These are phyloP conservation scores for Disparrhopalites patrizii DNA, from an alignment of 2,888 invertebrate genomes.

Conservation along the genomic window DNA sequence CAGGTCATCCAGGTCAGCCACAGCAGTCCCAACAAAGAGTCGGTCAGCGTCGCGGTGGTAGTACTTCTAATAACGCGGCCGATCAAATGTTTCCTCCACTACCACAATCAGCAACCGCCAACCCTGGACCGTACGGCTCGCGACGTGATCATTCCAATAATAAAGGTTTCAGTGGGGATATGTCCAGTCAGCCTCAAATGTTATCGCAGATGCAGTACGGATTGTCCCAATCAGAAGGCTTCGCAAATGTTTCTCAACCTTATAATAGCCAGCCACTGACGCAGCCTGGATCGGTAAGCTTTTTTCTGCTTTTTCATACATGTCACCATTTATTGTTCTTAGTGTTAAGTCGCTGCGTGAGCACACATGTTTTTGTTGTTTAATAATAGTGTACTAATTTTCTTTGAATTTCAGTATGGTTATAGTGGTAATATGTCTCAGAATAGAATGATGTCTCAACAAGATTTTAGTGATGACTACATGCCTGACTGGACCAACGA, in stretches of 20 bases:
- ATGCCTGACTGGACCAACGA: slow-evolving; percentile 26
- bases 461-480: slow-evolving; percentile 44
- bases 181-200: slow-evolving; percentile 42
- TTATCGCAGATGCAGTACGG: slow-evolving; percentile 38
- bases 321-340: neutral
- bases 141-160: neutral
- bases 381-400: neutral
- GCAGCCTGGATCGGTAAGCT: slow-evolving; percentile 20
- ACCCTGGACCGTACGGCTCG: neutral
- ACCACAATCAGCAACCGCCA: neutral
- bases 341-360: neutral
- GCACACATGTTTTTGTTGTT: neutral
- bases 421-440: slow-evolving; percentile 36
- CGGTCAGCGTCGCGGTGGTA: slow-evolving; percentile 1
- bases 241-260: slow-evolving; percentile 29
- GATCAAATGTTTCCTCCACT: slow-evolving; percentile 37
- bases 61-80: slow-evolving; percentile 9
- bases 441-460: slow-evolving; percentile 45
- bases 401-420: slow-evolving; percentile 16
- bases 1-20: neutral
- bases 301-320: too few relatives aligned
- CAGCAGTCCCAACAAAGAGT: neutral
- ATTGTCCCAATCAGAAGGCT: slow-evolving; percentile 35
- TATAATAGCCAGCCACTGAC: slow-evolving; percentile 41
- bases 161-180: slow-evolving; percentile 23